These are phyloP conservation scores for Onychomys leucogaster DNA, from an alignment of 2,797 vertebrate species.

Conservation along the genomic window DNA sequence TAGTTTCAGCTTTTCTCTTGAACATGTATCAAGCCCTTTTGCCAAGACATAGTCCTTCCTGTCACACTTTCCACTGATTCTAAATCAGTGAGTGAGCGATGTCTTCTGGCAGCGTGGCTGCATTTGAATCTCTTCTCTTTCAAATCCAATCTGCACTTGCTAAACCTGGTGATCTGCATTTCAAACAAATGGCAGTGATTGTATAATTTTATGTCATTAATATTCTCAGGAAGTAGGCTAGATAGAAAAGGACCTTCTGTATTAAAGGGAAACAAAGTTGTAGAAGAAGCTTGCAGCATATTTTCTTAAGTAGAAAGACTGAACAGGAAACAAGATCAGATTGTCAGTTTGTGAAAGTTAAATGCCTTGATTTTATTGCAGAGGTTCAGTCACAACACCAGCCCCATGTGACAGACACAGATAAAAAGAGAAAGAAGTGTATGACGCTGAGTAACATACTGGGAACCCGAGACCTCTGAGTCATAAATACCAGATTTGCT, in stretches of 20 bases:
- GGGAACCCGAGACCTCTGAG: slow-evolving; percentile 7
- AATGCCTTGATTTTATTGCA: background rate
- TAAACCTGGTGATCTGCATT: slow-evolving; percentile 72
- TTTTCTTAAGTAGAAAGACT: slow-evolving; percentile 26
- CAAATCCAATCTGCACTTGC: slow-evolving; percentile 74
- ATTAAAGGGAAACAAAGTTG: background rate
- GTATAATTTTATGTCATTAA: slow-evolving; percentile 69
- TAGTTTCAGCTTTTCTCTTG: slow-evolving; percentile 80
- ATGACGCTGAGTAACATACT: background rate
- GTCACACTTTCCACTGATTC: slow-evolving; percentile 84
- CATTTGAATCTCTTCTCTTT: slow-evolving; percentile 68
- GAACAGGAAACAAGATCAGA: slow-evolving; percentile 21
- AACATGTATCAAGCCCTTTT: slow-evolving; percentile 76
- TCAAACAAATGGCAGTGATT: slow-evolving; percentile 19
- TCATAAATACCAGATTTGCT: slow-evolving; percentile 60
- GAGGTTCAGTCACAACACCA: slow-evolving; percentile 7
- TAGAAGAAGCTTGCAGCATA: background rate
- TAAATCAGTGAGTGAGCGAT: slow-evolving; percentile 77
- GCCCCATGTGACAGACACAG: background rate
- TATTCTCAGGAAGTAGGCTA: slow-evolving; percentile 41
- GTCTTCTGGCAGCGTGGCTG: slow-evolving; percentile 78
- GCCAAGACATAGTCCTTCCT: slow-evolving; percentile 78
- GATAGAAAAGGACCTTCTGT: background rate
- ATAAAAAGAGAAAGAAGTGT: background rate
- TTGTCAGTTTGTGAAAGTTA: slow-evolving; percentile 62